phyloP scores from a whole-genome alignment of 1,140 invertebrate species.

The Magallana angulata region DNA sequence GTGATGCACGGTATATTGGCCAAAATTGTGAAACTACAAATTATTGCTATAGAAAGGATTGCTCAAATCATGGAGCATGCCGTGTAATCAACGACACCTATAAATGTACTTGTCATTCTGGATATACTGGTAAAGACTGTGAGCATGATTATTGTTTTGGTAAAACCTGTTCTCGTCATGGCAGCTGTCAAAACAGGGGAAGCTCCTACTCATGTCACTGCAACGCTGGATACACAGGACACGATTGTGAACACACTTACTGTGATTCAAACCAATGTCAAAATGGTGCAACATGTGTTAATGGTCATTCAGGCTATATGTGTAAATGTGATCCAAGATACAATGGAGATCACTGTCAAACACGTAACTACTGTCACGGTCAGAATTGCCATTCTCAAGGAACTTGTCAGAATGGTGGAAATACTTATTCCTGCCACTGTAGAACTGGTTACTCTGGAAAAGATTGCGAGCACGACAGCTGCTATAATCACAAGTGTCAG shows the following conservation, averaged over 20 bases:
- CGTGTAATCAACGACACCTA: neutral
- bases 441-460: no score
- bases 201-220: neutral
- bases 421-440: no score
- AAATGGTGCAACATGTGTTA: neutral
- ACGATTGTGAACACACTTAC: neutral
- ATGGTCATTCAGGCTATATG: neutral
- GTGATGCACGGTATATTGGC: neutral
- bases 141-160: neutral
- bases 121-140: neutral
- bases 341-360: neutral
- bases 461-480: no score
- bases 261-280: neutral
- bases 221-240: neutral
- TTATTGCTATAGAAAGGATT: no score
- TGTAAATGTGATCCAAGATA: neutral
- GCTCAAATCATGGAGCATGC: neutral
- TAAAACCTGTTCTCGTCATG: neutral
- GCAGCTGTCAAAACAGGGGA: neutral
- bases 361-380: no score
- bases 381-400: no score
- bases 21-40: neutral
- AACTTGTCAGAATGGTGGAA: no score
- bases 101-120: neutral
- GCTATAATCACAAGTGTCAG: no score